A percentile compares a stretch with the other conserved stretches of the same genome.
phyloP scores from a whole-genome alignment of 2,113 vertebrate species.

The Passer domesticus region DNA sequence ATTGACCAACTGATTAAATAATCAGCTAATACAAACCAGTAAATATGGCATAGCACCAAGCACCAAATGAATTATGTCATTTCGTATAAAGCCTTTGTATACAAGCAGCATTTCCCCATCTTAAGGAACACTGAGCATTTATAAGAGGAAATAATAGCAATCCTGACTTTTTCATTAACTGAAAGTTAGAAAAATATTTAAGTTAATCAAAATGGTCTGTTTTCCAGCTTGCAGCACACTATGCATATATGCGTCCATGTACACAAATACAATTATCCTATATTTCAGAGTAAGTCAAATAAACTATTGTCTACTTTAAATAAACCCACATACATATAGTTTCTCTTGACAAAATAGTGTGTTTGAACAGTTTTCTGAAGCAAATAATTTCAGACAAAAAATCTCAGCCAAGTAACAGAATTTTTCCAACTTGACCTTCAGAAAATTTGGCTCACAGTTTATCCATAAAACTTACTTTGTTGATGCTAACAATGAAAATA shows the following conservation, averaged over 20 bases:
- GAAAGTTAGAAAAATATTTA: not conserved
- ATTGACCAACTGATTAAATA: not conserved
- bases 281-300: not conserved
- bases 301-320: not conserved
- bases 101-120: not conserved
- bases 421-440: not conserved
- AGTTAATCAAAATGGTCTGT: not conserved
- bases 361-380: not conserved
- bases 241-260: not conserved
- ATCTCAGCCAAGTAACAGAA: not conserved
- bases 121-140: not conserved
- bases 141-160: not conserved
- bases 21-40: not conserved
- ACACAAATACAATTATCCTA: not conserved
- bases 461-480: not conserved
- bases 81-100: not conserved
- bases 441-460: not conserved
- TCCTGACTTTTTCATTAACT: not conserved
- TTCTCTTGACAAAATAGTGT: not conserved
- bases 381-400: not conserved
- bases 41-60: not conserved
- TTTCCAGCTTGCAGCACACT: not conserved
- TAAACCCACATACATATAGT: not conserved
- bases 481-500: not conserved
- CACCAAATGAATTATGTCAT: not conserved